Evolutionary conservation across 2,797 vertebrate species (phyloP).

Genomic region (Oryzias sinensis): DNA sequence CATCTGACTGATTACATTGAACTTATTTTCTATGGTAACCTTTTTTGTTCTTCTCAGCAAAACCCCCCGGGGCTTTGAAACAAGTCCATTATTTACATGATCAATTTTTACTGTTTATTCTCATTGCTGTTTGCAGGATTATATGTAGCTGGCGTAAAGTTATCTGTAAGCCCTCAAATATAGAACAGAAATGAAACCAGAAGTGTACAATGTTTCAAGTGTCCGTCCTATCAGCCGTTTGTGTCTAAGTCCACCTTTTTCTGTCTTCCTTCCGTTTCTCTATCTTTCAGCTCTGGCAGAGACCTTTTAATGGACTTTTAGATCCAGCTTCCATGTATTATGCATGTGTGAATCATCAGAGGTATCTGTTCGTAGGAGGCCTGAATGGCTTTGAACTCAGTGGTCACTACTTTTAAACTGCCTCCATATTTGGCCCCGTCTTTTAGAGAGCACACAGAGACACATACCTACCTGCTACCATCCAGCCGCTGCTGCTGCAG

Average conservation of each 20-base stretch:
- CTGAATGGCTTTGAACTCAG: constrained; percentile 62
- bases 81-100: constrained; percentile 2
- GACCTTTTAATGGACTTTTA: constrained; percentile 74
- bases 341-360: constrained; percentile 72
- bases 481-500: constrained; percentile 2
- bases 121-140: not conserved
- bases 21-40: constrained; percentile 49
- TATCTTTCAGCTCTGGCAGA: constrained; percentile 30
- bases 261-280: constrained; percentile 22
- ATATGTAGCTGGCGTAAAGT: constrained; percentile 2
- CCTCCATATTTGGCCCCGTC: constrained; percentile 12
- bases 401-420: constrained; percentile 60
- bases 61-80: not conserved
- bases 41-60: constrained; percentile 11
- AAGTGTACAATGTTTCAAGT: constrained; percentile 29
- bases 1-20: constrained; percentile 67
- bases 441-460: not conserved
- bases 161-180: constrained; percentile 5
- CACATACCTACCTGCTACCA: constrained; percentile 2
- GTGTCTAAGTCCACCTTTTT: constrained; percentile 27
- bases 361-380: constrained; percentile 75
- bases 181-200: constrained; percentile 28
- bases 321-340: constrained; percentile 75
- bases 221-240: constrained; percentile 35
- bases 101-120: not conserved